Percentiles rank a stretch among this genome's conserved stretches.
phyloP scores from a whole-genome alignment of 2,888 invertebrate genomes.

The Clostera curtula region DNA sequence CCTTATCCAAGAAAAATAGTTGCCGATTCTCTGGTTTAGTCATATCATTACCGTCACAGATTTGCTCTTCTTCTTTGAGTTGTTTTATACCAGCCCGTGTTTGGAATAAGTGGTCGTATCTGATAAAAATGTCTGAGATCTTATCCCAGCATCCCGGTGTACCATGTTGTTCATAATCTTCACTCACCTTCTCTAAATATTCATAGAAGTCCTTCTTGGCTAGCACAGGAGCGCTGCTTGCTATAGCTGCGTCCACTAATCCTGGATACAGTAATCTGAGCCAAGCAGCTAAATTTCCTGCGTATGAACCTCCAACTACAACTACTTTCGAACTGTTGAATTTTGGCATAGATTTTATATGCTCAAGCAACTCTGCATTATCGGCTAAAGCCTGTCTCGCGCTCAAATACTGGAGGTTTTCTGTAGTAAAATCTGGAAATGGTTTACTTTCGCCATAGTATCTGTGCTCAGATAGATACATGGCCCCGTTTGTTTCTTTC shows the following conservation, averaged over 20 bases:
- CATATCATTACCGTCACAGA: constrained; percentile 47
- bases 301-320: constrained; percentile 56
- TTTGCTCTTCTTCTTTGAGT: constrained; percentile 47
- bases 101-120: constrained; percentile 39
- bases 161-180: constrained; percentile 50
- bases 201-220: constrained; percentile 57
- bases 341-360: constrained; percentile 30
- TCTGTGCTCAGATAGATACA: constrained; percentile 54
- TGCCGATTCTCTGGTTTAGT: constrained; percentile 40
- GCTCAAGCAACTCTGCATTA: constrained; percentile 35
- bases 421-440: constrained; percentile 30
- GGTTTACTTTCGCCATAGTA: constrained; percentile 60
- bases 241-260: constrained; percentile 52
- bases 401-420: constrained; percentile 47
- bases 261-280: constrained; percentile 50
- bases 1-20: constrained; percentile 46
- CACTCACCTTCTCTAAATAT: constrained; percentile 53
- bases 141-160: constrained; percentile 35
- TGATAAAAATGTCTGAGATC: constrained; percentile 36
- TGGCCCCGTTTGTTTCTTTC: constrained; percentile 54
- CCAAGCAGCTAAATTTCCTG: constrained; percentile 63
- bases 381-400: constrained; percentile 57
- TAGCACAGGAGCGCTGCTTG: constrained; percentile 58
- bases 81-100: constrained; percentile 36
- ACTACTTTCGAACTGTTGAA: constrained; percentile 49